These are phyloP conservation scores for Branchipolynoe longqiensis DNA, from an alignment of 2,888 invertebrate genomes.

Conservation along the genomic window DNA sequence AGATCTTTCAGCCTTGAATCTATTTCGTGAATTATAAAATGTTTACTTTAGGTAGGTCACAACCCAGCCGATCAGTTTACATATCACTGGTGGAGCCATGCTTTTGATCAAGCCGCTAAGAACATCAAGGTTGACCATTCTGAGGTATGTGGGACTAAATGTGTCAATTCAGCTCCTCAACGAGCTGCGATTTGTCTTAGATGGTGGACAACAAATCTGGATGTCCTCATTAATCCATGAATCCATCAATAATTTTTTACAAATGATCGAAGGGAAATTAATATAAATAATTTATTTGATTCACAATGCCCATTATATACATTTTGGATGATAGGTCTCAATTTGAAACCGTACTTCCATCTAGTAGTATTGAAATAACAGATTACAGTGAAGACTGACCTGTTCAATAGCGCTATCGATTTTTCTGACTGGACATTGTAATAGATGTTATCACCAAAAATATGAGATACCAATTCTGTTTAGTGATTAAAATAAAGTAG, in stretches of 20 bases:
- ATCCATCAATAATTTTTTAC: not conserved
- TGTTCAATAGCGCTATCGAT: too few species aligned
- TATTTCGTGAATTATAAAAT: not conserved
- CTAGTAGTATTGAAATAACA: too few species aligned
- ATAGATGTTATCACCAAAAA: too few species aligned
- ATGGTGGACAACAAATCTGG: too few species aligned
- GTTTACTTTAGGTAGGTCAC: constrained; percentile 86
- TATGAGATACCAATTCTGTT: too few species aligned
- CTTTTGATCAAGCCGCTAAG: constrained; percentile 88
- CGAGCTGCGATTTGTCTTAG: too few species aligned
- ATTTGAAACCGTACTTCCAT: too few species aligned
- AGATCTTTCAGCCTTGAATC: not conserved
- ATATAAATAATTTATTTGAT: not conserved
- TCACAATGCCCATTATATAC: not conserved
- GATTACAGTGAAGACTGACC: too few species aligned
- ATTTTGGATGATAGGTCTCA: too few species aligned
- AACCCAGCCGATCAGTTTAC: constrained; percentile 88
- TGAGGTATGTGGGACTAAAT: constrained; percentile 65
- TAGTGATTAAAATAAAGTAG: too few species aligned
- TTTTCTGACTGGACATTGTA: too few species aligned
- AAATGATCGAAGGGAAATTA: not conserved
- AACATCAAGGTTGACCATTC: constrained; percentile 84
- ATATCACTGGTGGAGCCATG: constrained; percentile 92
- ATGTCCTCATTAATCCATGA: not conserved
- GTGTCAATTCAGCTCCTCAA: not conserved